Evolutionary conservation across 2,888 invertebrate species (phyloP).

Genomic region (Troides oblongomaculatus): DNA sequence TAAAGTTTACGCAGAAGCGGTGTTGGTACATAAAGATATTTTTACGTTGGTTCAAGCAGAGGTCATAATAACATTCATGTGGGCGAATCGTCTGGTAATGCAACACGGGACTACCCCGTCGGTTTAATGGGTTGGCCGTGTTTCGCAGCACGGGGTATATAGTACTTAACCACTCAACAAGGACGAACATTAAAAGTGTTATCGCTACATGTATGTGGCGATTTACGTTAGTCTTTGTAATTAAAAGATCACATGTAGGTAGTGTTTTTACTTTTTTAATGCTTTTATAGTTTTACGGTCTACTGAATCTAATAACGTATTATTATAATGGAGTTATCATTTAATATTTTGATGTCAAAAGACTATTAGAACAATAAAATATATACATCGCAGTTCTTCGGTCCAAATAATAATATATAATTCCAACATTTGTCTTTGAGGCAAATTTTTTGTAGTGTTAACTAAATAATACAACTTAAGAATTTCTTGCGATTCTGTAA

Average conservation of each 20-base stretch:
- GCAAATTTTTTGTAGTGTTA: no score
- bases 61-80: conserved; percentile 27
- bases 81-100: conserved; percentile 46
- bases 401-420: no score
- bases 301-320: no score
- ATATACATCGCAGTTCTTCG: no score
- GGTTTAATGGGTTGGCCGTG: conserved; percentile 59
- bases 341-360: no score
- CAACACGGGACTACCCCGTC: conserved; percentile 52
- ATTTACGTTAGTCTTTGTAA: conserved; percentile 27
- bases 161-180: conserved; percentile 66
- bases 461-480: no score
- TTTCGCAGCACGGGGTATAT: conserved; percentile 61
- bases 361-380: no score
- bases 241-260: conserved; percentile 17
- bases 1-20: conserved; percentile 13
- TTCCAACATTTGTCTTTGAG: no score
- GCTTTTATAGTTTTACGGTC: conserved; percentile 10
- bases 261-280: conserved; percentile 11
- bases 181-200: conserved; percentile 56
- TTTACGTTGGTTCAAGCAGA: conserved; percentile 24
- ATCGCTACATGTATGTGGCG: conserved; percentile 41
- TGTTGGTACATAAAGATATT: conserved; percentile 10
- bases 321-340: no score
- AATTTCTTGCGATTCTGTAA: no score